Conservation (phyloP, 2,797 vertebrate species). For the Erpetoichthys calabaricus region DNA sequence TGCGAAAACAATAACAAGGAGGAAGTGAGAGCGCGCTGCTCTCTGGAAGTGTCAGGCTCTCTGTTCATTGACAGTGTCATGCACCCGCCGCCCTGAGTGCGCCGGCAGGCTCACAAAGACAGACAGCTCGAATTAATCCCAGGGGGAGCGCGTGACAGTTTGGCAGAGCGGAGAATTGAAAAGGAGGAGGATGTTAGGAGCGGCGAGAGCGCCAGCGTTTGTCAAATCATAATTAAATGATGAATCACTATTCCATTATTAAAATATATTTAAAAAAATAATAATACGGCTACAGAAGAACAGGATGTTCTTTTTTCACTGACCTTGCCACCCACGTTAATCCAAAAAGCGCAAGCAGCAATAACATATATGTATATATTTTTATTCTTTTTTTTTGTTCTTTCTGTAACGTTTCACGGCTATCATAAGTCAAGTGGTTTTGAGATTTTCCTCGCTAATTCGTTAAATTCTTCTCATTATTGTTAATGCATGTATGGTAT, state of each 20-base stretch:
- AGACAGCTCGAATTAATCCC: conserved; percentile 99
- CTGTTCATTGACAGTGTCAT: conserved; percentile 75
- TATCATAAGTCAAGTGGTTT: too few species aligned
- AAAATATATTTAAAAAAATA: conserved; percentile 55
- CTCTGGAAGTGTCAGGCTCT: conserved; percentile 67
- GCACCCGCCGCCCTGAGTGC: conserved; percentile 74
- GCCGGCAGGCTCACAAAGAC: conserved; percentile 80
- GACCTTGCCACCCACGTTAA: too few species aligned
- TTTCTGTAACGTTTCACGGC: not conserved
- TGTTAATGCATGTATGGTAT: too few species aligned
- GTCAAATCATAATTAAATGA: conserved; percentile 99
- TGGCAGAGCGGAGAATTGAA: conserved; percentile 96
- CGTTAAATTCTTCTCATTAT: too few species aligned
- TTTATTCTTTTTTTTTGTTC: conserved; percentile 36
- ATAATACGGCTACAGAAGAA: conserved; percentile 19
- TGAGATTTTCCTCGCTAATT: too few species aligned
- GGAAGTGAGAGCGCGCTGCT: conserved; percentile 45
- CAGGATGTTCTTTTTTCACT: conserved; percentile 7
- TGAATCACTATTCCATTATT: conserved; percentile 99
- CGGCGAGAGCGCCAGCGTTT: conserved; percentile 94
- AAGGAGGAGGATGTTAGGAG: conserved; percentile 89
- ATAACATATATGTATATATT: conserved; percentile 15
- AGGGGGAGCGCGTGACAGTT: conserved; percentile 85
- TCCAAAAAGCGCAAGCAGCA: too few species aligned
- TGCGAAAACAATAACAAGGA: conserved; percentile 58